Conservation (phyloP, 2,113 vertebrate species). For the Galbula dea region DNA sequence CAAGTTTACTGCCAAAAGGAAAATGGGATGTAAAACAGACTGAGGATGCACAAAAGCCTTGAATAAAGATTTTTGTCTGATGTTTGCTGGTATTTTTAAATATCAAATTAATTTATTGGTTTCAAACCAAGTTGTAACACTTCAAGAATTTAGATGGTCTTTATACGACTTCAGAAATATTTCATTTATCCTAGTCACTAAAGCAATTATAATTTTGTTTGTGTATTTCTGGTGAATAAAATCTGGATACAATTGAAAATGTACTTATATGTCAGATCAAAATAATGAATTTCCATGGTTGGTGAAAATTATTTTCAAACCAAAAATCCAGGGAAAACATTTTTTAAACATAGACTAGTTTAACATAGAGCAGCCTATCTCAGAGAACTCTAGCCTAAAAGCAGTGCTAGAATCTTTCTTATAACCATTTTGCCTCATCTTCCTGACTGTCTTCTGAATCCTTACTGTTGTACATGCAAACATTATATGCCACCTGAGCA, state of each 20-base stretch:
- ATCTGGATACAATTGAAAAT: constrained; percentile 7
- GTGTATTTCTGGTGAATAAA: not conserved
- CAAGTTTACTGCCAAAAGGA: not conserved
- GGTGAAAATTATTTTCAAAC: constrained; percentile 16
- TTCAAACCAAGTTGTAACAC: not conserved
- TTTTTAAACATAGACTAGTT: not conserved
- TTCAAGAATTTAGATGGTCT: not conserved
- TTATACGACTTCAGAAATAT: not conserved
- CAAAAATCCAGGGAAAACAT: not conserved
- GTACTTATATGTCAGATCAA: not conserved
- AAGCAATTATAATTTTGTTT: not conserved
- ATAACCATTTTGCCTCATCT: constrained; percentile 23
- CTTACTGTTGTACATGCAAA: constrained; percentile 42
- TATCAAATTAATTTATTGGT: constrained; percentile 6
- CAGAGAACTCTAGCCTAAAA: not conserved
- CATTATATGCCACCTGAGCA: constrained; percentile 37
- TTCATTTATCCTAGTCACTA: constrained; percentile 14
- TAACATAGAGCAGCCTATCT: not conserved
- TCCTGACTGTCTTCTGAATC: constrained; percentile 16
- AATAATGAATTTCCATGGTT: constrained; percentile 1
- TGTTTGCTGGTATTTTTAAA: not conserved
- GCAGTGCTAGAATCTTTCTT: constrained; percentile 21
- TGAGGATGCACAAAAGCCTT: not conserved
- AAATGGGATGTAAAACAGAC: not conserved
- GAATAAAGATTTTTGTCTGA: not conserved